Evolutionary conservation across 2,113 vertebrate species (phyloP).

Genomic region (Bos indicus): DNA sequence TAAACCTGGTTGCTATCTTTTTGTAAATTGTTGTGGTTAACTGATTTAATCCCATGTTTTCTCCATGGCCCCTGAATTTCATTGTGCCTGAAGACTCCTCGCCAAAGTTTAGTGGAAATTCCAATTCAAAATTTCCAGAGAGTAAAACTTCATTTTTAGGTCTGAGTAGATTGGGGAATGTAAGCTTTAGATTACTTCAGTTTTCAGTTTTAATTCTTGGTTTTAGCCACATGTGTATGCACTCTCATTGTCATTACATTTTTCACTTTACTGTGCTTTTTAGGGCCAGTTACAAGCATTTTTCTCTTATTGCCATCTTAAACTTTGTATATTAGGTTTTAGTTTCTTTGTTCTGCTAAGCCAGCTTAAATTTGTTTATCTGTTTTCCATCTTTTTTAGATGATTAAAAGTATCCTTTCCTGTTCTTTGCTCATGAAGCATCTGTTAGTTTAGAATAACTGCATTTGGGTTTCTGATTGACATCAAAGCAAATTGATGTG

Average conservation of each 20-base stretch:
- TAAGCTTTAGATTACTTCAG: background rate
- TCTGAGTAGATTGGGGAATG: background rate
- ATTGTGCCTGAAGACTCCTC: background rate
- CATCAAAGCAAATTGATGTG: background rate
- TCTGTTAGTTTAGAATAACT: background rate
- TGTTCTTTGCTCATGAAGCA: background rate
- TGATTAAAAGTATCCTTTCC: background rate
- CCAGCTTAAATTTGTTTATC: background rate
- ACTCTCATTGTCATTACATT: background rate
- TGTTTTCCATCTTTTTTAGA: background rate
- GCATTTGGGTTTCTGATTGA: background rate
- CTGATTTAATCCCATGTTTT: background rate
- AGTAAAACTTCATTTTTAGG: background rate
- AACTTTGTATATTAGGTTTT: background rate
- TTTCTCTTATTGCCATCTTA: background rate
- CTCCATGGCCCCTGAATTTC: background rate
- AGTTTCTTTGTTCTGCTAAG: background rate
- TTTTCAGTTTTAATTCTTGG: background rate
- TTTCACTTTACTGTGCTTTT: background rate
- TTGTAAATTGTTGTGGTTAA: background rate
- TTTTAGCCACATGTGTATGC: background rate
- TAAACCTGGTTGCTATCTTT: background rate
- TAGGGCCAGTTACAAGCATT: background rate
- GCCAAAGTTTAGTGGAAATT: background rate
- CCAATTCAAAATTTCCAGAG: background rate